Base-by-base conservation (phyloP, 1,140 invertebrate genomes). In the Camponotus pennsylvanicus region DNA sequence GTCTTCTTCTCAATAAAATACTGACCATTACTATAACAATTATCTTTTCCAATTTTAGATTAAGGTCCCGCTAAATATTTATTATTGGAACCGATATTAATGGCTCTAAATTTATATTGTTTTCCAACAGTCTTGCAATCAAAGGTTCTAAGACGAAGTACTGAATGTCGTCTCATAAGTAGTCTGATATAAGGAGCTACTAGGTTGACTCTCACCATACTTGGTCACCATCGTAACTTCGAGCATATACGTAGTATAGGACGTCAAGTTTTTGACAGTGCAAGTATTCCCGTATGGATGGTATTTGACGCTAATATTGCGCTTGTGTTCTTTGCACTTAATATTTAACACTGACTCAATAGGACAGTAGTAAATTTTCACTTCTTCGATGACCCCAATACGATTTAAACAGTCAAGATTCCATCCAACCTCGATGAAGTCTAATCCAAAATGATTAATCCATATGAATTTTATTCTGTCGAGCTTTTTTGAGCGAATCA, bases 211-310 rank as follows among this genome's bases (percentile, higher is more conserved):
- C 21, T 21, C 96, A 1, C 97, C 97, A 90, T 96, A 96, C 86
- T 96, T 96, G 2, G 97, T 98, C 75, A 97, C 96, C 71, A 98
- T 96, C 15, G 97, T 95, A 34, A 98, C 96, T 5, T 96, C 96
- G 8, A 98, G 95, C 91, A 96, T 97, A 92, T 99, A 99, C 0
- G 97, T 97, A 7, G 97, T 98, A 91, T 97, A 98, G 5, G 98
- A 98, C 79, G 96, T 96, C 49, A 99, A 93, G 49, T 95, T 93
- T 2, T 90, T 87, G 0, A 96, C 92, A 15, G 92, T n/a, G n/a
- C n/a, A n/a, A n/a, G n/a, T n/a, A n/a, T n/a, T n/a, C n/a, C n/a
- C n/a, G n/a, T n/a, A n/a, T 89, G 93, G 88, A 82, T 95, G 93
- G 0, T 92, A 94, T 52, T 94, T 95, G 52, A 97, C 95, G 13